A percentile compares a stretch with the other conserved stretches of the same genome.
phyloP scores from a whole-genome alignment of 2,113 vertebrate species.

The Passer domesticus region DNA sequence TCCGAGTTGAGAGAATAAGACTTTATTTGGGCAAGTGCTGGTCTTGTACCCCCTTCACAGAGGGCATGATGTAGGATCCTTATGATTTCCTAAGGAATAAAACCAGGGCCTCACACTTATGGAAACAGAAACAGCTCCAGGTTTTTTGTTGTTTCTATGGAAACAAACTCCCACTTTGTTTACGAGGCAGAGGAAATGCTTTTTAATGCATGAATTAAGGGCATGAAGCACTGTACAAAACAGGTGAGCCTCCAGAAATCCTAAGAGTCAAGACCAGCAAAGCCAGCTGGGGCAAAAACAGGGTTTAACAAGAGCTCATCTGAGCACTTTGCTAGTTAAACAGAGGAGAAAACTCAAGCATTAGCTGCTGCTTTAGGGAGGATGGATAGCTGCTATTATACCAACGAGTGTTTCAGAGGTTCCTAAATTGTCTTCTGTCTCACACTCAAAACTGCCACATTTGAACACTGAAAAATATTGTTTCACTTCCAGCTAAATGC shows the following conservation, averaged over 20 bases:
- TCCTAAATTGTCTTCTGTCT: constrained; percentile 62
- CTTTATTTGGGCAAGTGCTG: background rate
- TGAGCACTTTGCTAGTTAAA: constrained; percentile 20
- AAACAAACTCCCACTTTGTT: constrained; percentile 45
- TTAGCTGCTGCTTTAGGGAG: constrained; percentile 27
- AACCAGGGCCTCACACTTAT: background rate
- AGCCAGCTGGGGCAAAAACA: background rate
- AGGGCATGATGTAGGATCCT: background rate
- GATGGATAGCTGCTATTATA: constrained; percentile 11
- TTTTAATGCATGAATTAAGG: background rate
- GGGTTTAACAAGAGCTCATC: background rate
- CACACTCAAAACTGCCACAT: constrained; percentile 53
- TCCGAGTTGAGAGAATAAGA: background rate
- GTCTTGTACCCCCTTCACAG: background rate
- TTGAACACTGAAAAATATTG: constrained; percentile 57
- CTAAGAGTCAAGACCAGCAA: background rate
- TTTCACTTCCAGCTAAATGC: constrained; percentile 55
- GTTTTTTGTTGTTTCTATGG: constrained; percentile 35
- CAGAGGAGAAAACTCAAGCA: constrained; percentile 5
- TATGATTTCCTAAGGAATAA: background rate
- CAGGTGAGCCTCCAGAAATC: background rate
- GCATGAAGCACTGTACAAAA: background rate
- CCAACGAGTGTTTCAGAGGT: constrained; percentile 4
- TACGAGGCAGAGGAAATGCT: constrained; percentile 1
- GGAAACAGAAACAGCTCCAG: background rate